Percentiles rank a stretch among this genome's conserved stretches.
phyloP scores from a whole-genome alignment of 30 jellyfish, hydroid and myxozoan species.

The Turritopsis dohrnii region DNA sequence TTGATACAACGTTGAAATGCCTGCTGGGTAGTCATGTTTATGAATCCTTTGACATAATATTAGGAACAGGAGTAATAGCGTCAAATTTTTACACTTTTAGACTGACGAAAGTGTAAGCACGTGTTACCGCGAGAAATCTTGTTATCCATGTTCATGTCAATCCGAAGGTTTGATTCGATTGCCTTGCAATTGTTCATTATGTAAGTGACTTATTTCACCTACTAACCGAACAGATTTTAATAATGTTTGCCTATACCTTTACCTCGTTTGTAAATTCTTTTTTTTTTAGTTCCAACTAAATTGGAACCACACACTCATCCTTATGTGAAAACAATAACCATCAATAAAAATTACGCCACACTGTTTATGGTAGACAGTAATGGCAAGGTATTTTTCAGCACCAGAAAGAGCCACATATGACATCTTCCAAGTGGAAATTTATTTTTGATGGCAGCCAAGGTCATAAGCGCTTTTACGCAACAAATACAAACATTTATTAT shows the following conservation, averaged over 20 bases:
- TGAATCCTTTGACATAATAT: too few species aligned
- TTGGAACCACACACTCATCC: background rate
- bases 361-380: background rate
- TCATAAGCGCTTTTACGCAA: background rate
- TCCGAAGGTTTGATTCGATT: background rate
- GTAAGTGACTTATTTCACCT: background rate
- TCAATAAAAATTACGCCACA: background rate
- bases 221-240: background rate
- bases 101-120: background rate
- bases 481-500: background rate
- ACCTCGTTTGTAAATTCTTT: background rate
- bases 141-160: background rate
- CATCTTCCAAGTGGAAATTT: too few species aligned
- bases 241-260: too few species aligned
- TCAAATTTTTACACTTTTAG: too few species aligned
- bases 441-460: too few species aligned
- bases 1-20: too few species aligned
- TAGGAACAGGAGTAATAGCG: too few species aligned
- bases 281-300: background rate
- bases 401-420: too few species aligned
- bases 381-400: background rate
- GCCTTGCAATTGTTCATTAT: background rate
- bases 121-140: background rate
- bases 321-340: background rate
- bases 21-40: too few species aligned